phyloP scores from a whole-genome alignment of 2,888 invertebrate genomes.

The Dermolepida albohirtum region DNA sequence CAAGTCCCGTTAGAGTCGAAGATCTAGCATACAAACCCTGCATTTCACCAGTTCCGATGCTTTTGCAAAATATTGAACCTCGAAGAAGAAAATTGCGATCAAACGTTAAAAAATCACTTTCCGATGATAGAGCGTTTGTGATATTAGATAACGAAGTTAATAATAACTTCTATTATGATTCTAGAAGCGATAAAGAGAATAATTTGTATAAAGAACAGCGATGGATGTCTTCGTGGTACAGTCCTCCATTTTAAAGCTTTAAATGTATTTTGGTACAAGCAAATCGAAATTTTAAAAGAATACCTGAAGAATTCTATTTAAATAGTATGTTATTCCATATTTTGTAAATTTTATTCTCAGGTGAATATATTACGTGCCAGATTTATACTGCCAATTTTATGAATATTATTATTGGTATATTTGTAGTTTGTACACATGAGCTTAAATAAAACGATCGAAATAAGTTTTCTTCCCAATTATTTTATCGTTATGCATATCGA shows the following conservation, averaged over 20 bases:
- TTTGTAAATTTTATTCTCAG: slow-evolving; percentile 32
- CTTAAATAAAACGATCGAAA: slow-evolving; percentile 7
- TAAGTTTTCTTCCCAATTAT: not conserved
- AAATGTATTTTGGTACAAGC: slow-evolving; percentile 18
- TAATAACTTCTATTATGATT: slow-evolving; percentile 46
- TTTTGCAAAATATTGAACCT: slow-evolving; percentile 38
- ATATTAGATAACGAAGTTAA: slow-evolving; percentile 53
- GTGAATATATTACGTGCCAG: slow-evolving; percentile 41
- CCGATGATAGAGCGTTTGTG: slow-evolving; percentile 53
- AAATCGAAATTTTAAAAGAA: not conserved
- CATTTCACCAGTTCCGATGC: slow-evolving; percentile 45
- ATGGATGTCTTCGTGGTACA: slow-evolving; percentile 68
- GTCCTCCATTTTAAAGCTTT: slow-evolving; percentile 47
- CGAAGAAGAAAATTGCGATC: slow-evolving; percentile 43
- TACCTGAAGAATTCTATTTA: slow-evolving; percentile 12
- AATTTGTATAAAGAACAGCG: slow-evolving; percentile 58
- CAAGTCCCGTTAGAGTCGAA: slow-evolving; percentile 56
- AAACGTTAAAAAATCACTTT: slow-evolving; percentile 43
- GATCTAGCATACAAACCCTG: slow-evolving; percentile 50
- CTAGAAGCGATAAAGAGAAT: slow-evolving; percentile 42
- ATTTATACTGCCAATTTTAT: slow-evolving; percentile 42
- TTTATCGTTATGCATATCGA: not conserved
- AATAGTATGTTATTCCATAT: slow-evolving; percentile 14
- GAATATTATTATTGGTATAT: slow-evolving; percentile 37
- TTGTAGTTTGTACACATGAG: slow-evolving; percentile 40